Evolutionary conservation across 2,797 vertebrate genomes (phyloP), one percentile per base, ranked within the genome.

Genomic region (Botia almorhae): DNA sequence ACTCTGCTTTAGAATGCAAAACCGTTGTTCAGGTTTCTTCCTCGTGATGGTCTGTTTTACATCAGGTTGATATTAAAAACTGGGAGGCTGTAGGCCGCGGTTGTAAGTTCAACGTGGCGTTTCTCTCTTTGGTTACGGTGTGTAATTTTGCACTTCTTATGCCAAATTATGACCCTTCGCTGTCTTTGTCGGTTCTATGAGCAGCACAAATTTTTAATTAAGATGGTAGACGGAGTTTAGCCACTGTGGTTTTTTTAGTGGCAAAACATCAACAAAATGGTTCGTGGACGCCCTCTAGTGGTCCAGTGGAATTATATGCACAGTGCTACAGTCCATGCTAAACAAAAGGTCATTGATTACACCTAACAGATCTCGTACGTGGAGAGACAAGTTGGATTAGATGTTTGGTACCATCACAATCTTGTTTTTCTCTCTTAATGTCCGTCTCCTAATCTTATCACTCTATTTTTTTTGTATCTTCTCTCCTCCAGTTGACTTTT

Each of bases 401-500:
- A 50, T 48, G 4, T 55, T 23, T 55, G 17, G 10, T 39, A 7
- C 10, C 33, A 7, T 2, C 56, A 65, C 65, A 23, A 53, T 51
- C 12, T 39, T 74, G 4, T 46, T 46, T 43, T 43, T 43, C 39
- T 1, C 10, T 46, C 43, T 46, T 2, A 2, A 2, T 46, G 43
- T 46, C 10, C 7, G 7, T 58, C 51, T 72, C 23, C 23, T 26
- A 26, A 26, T 26, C 13, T 74, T 50, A n/a, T 50, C 58, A 72
- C 75, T 89, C 26, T 2, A 7, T 21, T 23, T n/a, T 23, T n/a
- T 51, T 21, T 65, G n/a, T 39, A 76, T 51, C 67, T 61, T 0
- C 83, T 91, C 83, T 90, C 89, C 91, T 93, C 84, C 90, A 95
- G 94, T 83, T 98, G 89, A 96, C 94, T 90, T 97, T 96, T 92